Evolutionary conservation across 2,888 invertebrate genomes (phyloP).

Genomic region (Drosophila greeni): DNA sequence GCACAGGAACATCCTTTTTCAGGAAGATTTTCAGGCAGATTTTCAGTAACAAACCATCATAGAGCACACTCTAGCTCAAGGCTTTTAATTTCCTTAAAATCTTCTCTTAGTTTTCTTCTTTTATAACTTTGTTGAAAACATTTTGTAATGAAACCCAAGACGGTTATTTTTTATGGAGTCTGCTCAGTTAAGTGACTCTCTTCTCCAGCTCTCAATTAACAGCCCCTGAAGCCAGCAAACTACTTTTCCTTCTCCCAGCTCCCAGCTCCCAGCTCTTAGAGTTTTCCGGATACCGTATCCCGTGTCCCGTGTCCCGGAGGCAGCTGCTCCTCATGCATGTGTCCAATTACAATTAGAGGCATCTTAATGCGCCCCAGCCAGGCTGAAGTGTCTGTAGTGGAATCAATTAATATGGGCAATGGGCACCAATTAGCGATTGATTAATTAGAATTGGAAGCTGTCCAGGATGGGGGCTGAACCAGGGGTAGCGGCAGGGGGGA

Average conservation of each 20-base stretch:
- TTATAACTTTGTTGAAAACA: neutral
- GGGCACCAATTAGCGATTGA: conserved; percentile 51
- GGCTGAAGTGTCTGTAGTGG: conserved; percentile 26
- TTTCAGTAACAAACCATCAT: too few species aligned
- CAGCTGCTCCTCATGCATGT: conserved; percentile 19
- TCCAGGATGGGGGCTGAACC: neutral
- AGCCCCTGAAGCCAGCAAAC: conserved; percentile 23
- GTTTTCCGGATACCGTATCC: neutral
- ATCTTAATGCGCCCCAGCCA: conserved; percentile 38
- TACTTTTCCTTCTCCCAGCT: neutral
- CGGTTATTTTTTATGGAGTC: too few species aligned
- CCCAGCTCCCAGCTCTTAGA: too few species aligned
- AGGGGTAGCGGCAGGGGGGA: neutral
- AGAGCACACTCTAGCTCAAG: too few species aligned
- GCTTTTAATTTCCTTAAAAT: too few species aligned
- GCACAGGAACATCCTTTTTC: neutral
- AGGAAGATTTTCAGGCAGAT: neutral
- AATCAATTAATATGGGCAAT: conserved; percentile 56
- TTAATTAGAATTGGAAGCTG: conserved; percentile 44
- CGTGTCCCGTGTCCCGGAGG: neutral
- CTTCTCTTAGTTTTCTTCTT: too few species aligned
- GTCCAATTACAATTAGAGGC: conserved; percentile 49
- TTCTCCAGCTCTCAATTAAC: neutral
- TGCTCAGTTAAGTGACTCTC: neutral
- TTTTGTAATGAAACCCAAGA: neutral